Conservation (phyloP, 2,113 vertebrate species). For the Entomyzon cyanotis region DNA sequence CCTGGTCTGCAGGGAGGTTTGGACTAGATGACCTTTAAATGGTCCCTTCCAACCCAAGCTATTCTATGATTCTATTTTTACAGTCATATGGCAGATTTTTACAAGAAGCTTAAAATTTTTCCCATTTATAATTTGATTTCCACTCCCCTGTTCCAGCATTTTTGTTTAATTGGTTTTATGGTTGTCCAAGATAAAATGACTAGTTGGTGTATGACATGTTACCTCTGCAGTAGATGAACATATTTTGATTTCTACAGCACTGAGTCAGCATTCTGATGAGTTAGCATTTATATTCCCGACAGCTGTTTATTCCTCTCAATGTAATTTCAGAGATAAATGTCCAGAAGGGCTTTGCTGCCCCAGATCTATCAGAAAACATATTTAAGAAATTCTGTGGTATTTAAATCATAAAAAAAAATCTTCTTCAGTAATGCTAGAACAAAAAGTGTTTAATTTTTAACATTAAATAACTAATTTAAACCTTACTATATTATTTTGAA, state of each 20-base stretch:
- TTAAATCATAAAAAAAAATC: conserved; percentile 52
- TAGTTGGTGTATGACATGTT: conserved; percentile 48
- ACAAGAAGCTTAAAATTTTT: not conserved
- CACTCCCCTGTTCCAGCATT: not conserved
- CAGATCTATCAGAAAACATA: conserved; percentile 82
- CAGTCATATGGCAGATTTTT: not conserved
- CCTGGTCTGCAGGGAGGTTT: not conserved
- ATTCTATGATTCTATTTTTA: not conserved
- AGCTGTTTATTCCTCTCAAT: conserved; percentile 78
- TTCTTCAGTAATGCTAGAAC: conserved; percentile 32
- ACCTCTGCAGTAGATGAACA: conserved; percentile 33
- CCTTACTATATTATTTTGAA: not conserved
- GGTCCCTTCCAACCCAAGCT: not conserved
- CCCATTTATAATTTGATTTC: not conserved
- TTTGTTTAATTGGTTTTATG: conserved; percentile 43
- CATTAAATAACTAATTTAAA: conserved; percentile 27
- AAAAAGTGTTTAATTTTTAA: conserved; percentile 7
- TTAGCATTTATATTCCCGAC: conserved; percentile 74
- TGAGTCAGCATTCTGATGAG: conserved; percentile 74
- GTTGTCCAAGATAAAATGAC: conserved; percentile 15
- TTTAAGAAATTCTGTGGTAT: conserved; percentile 73
- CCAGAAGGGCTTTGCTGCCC: conserved; percentile 80
- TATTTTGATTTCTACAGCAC: conserved; percentile 65
- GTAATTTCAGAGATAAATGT: conserved; percentile 80
- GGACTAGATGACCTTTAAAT: not conserved